Conservation (phyloP, 1,140 invertebrate species). For the Steinernema feltiae region DNA sequence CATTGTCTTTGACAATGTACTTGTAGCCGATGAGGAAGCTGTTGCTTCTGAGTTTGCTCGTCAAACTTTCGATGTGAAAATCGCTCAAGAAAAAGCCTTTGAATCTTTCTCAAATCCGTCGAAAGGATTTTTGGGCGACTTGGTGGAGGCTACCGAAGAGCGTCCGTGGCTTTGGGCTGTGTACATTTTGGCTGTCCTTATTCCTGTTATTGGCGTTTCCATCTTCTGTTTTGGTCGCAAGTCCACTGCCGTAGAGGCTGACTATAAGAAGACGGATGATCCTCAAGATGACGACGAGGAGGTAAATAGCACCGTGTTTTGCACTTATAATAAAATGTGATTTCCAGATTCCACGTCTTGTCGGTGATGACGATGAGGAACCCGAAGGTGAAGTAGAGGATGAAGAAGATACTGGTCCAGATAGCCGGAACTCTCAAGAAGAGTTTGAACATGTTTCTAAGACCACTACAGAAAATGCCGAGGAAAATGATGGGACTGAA, state of each 20-base stretch:
- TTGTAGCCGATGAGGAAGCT: constrained; percentile 77
- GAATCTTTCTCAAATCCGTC: constrained; percentile 69
- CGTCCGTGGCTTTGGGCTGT: constrained; percentile 82
- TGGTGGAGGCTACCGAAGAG: constrained; percentile 75
- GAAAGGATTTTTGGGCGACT: constrained; percentile 73
- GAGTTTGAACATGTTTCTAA: not conserved
- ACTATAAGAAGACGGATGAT: constrained; percentile 26
- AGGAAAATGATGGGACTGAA: not conserved
- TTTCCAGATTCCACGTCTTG: constrained; percentile 24
- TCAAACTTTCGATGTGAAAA: constrained; percentile 77
- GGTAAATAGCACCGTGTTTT: not conserved
- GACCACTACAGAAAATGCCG: not conserved
- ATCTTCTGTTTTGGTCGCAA: constrained; percentile 68
- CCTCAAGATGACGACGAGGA: constrained; percentile 27
- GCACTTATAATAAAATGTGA: constrained; percentile 1
- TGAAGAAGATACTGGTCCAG: not conserved
- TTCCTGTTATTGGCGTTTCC: constrained; percentile 74
- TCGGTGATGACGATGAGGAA: constrained; percentile 33
- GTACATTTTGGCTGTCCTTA: constrained; percentile 72
- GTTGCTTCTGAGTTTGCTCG: constrained; percentile 74
- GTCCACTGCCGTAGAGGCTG: not conserved
- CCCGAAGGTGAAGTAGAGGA: not conserved
- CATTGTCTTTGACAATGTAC: constrained; percentile 88
- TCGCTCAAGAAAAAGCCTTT: constrained; percentile 52
- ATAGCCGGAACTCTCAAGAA: constrained; percentile 3